Evolutionary conservation across 2,888 invertebrate species (phyloP).

Genomic region (Criorhina ranunculi): DNA sequence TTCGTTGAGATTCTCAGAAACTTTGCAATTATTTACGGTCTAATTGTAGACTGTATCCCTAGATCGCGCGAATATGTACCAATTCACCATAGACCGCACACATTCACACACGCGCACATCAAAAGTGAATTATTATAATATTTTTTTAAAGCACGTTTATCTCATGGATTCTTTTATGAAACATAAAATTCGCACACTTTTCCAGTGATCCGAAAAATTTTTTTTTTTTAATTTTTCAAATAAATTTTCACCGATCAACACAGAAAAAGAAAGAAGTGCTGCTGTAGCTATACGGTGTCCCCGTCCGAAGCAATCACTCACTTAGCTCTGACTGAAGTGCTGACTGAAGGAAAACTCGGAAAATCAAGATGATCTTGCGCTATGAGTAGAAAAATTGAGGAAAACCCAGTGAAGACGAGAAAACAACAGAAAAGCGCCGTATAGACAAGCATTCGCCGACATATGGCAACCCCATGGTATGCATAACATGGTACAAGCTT

Average conservation of each 20-base stretch:
- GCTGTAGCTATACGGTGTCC: conserved; percentile 50
- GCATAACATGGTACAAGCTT: not conserved
- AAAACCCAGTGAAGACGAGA: conserved; percentile 50
- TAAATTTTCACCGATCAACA: conserved; percentile 37
- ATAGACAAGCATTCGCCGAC: conserved; percentile 58
- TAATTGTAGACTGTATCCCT: conserved; percentile 36
- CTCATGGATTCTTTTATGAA: conserved; percentile 32
- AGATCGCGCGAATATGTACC: not conserved
- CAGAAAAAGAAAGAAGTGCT: conserved; percentile 7
- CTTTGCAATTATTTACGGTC: conserved; percentile 61
- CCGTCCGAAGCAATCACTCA: conserved; percentile 73
- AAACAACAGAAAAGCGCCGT: conserved; percentile 13
- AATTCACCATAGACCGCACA: not conserved
- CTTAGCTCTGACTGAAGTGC: conserved; percentile 69
- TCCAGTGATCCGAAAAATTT: conserved; percentile 1
- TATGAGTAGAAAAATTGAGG: conserved; percentile 19
- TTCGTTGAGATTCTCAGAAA: conserved; percentile 20
- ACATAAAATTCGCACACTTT: conserved; percentile 39
- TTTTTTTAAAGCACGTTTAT: conserved; percentile 14
- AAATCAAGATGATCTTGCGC: conserved; percentile 66
- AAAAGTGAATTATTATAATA: conserved; percentile 1
- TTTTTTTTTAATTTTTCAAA: conserved; percentile 32
- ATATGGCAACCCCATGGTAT: conserved; percentile 73
- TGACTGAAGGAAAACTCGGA: conserved; percentile 65
- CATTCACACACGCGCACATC: conserved; percentile 22